These are phyloP conservation scores for Fabriciana adippe DNA, from an alignment of 2,888 invertebrate species.

Conservation along the genomic window DNA sequence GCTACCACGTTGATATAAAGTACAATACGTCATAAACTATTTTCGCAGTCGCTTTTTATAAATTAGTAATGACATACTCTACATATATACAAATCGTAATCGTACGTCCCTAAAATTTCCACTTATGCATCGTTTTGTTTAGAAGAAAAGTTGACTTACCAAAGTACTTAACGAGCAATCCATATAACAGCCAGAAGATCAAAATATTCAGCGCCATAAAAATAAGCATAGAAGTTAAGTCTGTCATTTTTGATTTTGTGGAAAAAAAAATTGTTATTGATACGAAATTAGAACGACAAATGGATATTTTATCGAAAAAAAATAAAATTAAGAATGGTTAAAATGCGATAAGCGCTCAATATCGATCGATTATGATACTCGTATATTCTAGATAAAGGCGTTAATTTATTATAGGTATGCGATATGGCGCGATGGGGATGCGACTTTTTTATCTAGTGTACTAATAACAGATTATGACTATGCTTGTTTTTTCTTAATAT, in stretches of 20 bases:
- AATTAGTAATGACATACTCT: no score
- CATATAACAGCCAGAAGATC: slow-evolving; percentile 62
- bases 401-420: slow-evolving; percentile 5
- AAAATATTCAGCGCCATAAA: slow-evolving; percentile 60
- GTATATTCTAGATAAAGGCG: slow-evolving; percentile 17
- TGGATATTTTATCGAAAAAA: slow-evolving; percentile 42
- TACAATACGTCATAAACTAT: no score
- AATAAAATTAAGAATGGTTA: slow-evolving; percentile 34
- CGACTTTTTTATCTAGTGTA: neutral
- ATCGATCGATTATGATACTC: slow-evolving; percentile 33
- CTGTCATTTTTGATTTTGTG: slow-evolving; percentile 46
- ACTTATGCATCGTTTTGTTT: neutral
- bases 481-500: neutral
- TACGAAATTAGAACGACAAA: slow-evolving; percentile 41
- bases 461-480: neutral
- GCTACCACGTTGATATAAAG: no score
- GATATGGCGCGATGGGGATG: neutral
- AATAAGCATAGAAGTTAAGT: slow-evolving; percentile 50
- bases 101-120: neutral
- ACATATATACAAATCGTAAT: no score
- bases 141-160: slow-evolving; percentile 56
- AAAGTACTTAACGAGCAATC: slow-evolving; percentile 54
- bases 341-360: slow-evolving; percentile 25
- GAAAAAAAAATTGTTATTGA: slow-evolving; percentile 28
- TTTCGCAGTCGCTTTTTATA: no score